These are phyloP conservation scores for Smittia aterrima DNA, from an alignment of 2,888 invertebrate species.

Conservation along the genomic window DNA sequence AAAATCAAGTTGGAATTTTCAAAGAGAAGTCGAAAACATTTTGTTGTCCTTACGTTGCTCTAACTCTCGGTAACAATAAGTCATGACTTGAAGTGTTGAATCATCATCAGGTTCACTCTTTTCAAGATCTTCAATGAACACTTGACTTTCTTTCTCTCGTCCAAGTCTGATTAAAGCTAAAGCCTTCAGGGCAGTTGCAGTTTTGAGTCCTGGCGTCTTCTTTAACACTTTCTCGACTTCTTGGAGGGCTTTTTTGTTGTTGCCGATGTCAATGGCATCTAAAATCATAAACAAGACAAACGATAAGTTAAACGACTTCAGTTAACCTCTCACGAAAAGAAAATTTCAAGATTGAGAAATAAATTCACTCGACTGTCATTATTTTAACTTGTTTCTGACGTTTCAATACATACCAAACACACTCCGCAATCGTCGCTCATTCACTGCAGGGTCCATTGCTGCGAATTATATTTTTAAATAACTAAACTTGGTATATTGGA, in stretches of 20 bases:
- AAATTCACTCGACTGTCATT: neutral
- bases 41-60: conserved; percentile 71
- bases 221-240: conserved; percentile 95
- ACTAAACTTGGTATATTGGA: neutral
- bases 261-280: conserved; percentile 95
- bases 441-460: conserved; percentile 19
- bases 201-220: conserved; percentile 84
- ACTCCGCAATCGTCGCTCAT: conserved; percentile 29
- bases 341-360: neutral
- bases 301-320: neutral
- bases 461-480: neutral
- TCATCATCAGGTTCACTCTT: conserved; percentile 76
- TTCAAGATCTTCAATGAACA: conserved; percentile 63
- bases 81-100: conserved; percentile 90
- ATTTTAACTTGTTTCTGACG: neutral
- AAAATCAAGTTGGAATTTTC: conserved; percentile 45
- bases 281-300: conserved; percentile 46
- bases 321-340: neutral
- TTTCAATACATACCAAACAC: conserved; percentile 19
- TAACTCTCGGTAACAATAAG: conserved; percentile 90
- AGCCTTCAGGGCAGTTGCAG: conserved; percentile 91
- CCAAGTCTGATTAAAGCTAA: conserved; percentile 87
- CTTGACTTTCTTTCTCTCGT: conserved; percentile 73
- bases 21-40: neutral
- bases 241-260: conserved; percentile 94